A percentile compares a stretch with the other conserved stretches of the same genome.
Conservation (phyloP, 2,888 invertebrate species). For the Xylota sylvarum region DNA sequence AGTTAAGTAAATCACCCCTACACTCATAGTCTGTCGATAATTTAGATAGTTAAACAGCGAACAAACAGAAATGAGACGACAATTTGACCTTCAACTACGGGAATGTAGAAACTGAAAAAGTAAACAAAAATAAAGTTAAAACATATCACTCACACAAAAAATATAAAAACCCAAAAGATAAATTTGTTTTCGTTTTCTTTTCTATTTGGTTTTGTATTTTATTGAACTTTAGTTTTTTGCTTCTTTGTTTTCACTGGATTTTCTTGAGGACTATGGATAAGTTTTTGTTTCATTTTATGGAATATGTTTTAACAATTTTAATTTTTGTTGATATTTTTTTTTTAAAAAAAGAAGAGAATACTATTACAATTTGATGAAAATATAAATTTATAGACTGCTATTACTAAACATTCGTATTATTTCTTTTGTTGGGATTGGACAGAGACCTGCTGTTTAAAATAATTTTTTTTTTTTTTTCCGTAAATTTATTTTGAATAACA, state of each 20-base stretch:
- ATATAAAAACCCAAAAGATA: constrained; percentile 13
- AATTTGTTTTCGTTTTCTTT: constrained; percentile 39
- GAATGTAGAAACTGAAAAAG: background rate
- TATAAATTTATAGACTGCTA: constrained; percentile 44
- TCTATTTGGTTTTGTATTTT: constrained; percentile 35
- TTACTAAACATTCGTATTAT: constrained; percentile 32
- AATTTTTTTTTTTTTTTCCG: constrained; percentile 2
- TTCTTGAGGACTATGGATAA: constrained; percentile 49
- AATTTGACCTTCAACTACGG: too few relatives aligned
- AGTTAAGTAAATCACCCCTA: too few relatives aligned
- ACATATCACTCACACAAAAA: background rate
- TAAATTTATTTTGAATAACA: constrained; percentile 23
- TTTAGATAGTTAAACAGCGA: too few relatives aligned
- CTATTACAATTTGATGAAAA: constrained; percentile 47
- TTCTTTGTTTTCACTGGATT: constrained; percentile 45
- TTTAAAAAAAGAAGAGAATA: constrained; percentile 33
- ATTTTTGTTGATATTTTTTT: constrained; percentile 31
- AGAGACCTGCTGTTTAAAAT: constrained; percentile 51
- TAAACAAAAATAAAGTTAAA: background rate
- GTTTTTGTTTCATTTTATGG: constrained; percentile 18
- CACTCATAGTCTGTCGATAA: too few relatives aligned
- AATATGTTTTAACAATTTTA: constrained; percentile 29
- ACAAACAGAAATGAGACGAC: too few relatives aligned
- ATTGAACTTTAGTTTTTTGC: constrained; percentile 28
- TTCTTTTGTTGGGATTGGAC: constrained; percentile 13